A percentile compares a stretch with the other conserved stretches of the same genome.
These are phyloP conservation scores for Morus bassanus DNA, from an alignment of 2,797 vertebrate genomes.

Conservation along the genomic window DNA sequence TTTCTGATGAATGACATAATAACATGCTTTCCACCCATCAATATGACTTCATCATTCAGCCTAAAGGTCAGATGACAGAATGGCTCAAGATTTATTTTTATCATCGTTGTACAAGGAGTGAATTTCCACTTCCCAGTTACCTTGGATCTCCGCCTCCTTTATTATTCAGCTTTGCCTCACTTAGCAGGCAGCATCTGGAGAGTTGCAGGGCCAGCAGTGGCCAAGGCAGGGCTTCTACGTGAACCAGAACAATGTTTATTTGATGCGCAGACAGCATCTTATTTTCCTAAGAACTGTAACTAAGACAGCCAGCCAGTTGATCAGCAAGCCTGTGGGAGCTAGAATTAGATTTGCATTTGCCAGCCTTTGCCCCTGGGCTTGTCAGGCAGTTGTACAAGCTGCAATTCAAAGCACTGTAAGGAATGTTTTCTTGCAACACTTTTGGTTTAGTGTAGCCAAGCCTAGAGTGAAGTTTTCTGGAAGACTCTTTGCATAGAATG, in stretches of 20 bases:
- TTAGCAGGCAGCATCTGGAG: background rate
- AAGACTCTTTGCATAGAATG: background rate
- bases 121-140: background rate
- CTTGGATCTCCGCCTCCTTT: background rate
- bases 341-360: background rate
- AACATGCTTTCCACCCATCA: background rate
- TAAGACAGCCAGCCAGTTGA: background rate
- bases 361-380: background rate
- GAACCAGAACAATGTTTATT: background rate
- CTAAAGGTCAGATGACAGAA: slow-evolving; percentile 28
- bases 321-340: background rate
- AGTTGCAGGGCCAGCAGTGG: background rate
- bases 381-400: background rate
- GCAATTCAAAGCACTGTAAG: background rate
- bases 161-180: background rate
- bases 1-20: background rate
- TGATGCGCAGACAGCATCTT: background rate
- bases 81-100: background rate
- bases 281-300: background rate
- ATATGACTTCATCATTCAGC: background rate
- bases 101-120: background rate
- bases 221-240: background rate
- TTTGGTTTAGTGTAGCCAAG: background rate
- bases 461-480: background rate
- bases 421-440: slow-evolving; percentile 39